Conservation (phyloP, 2,797 vertebrate species). For the Ctenosaura bakeri region DNA sequence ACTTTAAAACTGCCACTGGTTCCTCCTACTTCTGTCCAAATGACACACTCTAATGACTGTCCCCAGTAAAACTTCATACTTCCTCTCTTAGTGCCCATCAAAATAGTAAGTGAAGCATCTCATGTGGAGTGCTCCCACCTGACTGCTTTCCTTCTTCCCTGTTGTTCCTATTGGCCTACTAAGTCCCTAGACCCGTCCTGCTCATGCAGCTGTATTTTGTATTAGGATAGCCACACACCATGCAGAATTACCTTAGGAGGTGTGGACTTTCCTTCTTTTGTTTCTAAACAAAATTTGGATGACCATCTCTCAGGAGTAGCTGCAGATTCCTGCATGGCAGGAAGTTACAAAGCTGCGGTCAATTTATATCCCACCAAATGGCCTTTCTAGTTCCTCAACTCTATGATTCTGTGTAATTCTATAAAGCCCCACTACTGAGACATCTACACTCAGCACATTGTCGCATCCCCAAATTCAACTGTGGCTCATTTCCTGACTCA, state of each 20-base stretch:
- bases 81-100: neutral
- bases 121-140: neutral
- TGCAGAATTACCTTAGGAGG: too few relatives aligned
- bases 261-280: too few relatives aligned
- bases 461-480: neutral
- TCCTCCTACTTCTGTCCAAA: neutral
- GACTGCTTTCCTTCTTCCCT: neutral
- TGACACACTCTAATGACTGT: neutral
- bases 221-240: too few relatives aligned
- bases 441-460: neutral
- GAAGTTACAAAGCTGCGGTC: too few relatives aligned
- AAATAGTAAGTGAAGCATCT: neutral
- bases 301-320: too few relatives aligned
- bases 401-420: neutral
- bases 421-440: neutral
- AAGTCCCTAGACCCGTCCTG: neutral
- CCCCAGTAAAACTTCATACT: neutral
- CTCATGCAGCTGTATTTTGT: neutral
- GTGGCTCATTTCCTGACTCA: neutral
- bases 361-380: too few relatives aligned
- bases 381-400: too few relatives aligned
- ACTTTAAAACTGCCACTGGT: neutral
- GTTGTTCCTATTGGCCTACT: neutral
- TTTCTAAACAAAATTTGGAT: too few relatives aligned
- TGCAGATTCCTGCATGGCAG: too few relatives aligned